These are phyloP conservation scores for Amphimedon queenslandica DNA, from an alignment of 37 sponge, comb jelly and placozoan species.

Conservation along the genomic window DNA sequence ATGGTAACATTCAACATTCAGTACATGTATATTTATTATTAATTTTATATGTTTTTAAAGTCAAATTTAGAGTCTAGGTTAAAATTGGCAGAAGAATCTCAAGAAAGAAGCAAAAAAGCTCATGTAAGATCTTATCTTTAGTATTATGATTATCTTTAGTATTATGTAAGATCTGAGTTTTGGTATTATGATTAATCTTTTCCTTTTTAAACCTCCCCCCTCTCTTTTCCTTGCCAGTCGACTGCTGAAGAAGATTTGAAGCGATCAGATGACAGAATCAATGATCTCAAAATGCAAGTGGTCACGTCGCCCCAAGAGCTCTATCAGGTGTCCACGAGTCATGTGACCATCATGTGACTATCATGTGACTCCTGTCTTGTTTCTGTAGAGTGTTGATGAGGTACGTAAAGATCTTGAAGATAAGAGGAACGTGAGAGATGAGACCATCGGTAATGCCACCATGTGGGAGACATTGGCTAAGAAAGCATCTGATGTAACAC, in stretches of 20 bases:
- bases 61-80: no score
- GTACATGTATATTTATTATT: no score
- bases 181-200: no score
- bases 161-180: no score
- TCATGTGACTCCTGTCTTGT: background rate
- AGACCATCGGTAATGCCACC: background rate
- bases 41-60: no score
- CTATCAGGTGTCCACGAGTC: background rate
- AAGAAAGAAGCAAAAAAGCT: no score
- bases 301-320: background rate
- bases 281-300: background rate
- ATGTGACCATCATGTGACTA: background rate
- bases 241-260: background rate
- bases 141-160: no score
- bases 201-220: no score
- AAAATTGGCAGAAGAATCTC: no score
- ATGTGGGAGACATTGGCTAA: background rate
- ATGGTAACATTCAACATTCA: no score
- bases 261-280: background rate
- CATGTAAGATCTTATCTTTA: no score
- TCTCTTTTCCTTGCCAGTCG: no score
- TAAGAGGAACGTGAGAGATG: background rate
- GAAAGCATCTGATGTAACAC: background rate
- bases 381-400: background rate
- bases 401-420: background rate